Percentiles rank a stretch among this genome's conserved stretches.
Conservation (phyloP, 1,140 invertebrate species). For the Hyposmocoma kahamanoa region DNA sequence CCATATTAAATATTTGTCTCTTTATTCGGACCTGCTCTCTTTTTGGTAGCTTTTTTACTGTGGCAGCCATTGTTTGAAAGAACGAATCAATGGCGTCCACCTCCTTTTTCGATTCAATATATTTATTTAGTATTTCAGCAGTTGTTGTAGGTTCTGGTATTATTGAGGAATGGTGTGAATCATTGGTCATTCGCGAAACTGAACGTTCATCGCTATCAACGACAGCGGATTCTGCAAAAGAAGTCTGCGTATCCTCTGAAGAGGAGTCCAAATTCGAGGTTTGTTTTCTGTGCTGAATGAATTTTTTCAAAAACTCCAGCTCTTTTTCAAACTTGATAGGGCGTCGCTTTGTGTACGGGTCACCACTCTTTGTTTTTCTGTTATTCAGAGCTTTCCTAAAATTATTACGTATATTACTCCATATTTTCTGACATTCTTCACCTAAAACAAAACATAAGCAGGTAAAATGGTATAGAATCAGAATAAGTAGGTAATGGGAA, state of each 20-base stretch:
- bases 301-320: conserved; percentile 3
- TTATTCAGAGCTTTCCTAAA: neutral
- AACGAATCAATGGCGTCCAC: neutral
- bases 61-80: neutral
- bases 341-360: neutral
- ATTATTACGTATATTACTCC: conserved; percentile 1
- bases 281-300: neutral
- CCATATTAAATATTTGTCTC: neutral
- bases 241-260: neutral
- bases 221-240: neutral
- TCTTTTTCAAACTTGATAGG: conserved; percentile 6
- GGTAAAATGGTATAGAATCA: neutral
- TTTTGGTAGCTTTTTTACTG: neutral
- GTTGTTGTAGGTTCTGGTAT: neutral
- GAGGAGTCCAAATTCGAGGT: conserved; percentile 2
- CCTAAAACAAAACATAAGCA: conserved; percentile 6
- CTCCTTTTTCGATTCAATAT: neutral
- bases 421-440: conserved; percentile 6
- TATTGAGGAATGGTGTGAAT: neutral
- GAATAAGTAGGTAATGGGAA: neutral
- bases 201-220: neutral
- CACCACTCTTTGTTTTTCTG: conserved; percentile 1
- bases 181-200: neutral
- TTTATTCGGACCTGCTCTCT: neutral
- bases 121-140: neutral